Evolutionary conservation across 2,797 vertebrate species (phyloP), one percentile per base, ranked within the genome.

Genomic region (Clarias fuscus): DNA sequence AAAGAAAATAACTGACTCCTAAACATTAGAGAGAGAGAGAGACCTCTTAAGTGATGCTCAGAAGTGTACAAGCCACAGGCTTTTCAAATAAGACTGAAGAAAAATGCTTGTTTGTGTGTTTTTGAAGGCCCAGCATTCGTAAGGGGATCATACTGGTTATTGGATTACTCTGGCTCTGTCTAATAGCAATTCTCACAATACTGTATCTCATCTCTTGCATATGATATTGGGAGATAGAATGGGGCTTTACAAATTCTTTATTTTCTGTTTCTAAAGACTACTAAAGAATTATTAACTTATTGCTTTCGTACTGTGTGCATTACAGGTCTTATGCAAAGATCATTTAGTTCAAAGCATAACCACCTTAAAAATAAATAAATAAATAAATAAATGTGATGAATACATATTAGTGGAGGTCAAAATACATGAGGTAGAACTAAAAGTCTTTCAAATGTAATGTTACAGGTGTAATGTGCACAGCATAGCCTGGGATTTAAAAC

Each of bases 71-170:
- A 48, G 11, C 37, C 43, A 0, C 20, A 0, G n/a, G 24, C 1
- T 30, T 58, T 77, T 18, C 15, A 27, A 1, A 15, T 3, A 77
- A 18, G 3, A 30, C 7, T 30, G 22, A 53, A 75, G 68, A 37
- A 20, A 70, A 70, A 37, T 68, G 30, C 8, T 48, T 10, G 68
- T 71, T 71, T 71, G 68, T 71, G 68, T 71, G 68, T 71, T 71
- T 71, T 40, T 71, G 65, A 68, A 17, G 5, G 43, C 17, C 43
- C 10, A 53, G 30, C 24, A 76, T 56, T 24, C 30, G 5, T 33
- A 17, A 18, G 6, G 30, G 40, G 22, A 48, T 73, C 24, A 73
- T 27, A 24, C 15, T 27, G 3, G 72, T 18, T 58, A 48, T 48
- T 48, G 48, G 73, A 77, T 17, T 17, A 77, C 15, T 77, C 11